Conservation (phyloP, 2,888 invertebrate genomes). For the Gymnosoma rotundatum region DNA sequence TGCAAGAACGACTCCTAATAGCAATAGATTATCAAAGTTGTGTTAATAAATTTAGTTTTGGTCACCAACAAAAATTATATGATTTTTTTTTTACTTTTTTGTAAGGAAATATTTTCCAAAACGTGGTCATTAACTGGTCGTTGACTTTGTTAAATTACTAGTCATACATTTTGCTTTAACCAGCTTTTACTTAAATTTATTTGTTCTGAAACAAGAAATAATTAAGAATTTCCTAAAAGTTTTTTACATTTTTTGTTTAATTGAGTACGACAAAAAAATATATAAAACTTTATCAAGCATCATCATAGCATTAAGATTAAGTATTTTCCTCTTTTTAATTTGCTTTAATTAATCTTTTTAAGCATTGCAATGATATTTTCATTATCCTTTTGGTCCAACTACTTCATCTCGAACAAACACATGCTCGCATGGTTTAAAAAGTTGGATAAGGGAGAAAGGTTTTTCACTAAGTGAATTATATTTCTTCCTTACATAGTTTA, state of each 20-base stretch:
- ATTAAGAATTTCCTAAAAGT: conserved; percentile 24
- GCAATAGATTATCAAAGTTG: conserved; percentile 31
- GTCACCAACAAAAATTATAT: conserved; percentile 9
- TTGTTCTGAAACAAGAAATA: background rate
- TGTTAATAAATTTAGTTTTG: conserved; percentile 36
- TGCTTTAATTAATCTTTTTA: conserved; percentile 58
- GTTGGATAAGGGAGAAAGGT: background rate
- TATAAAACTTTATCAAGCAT: conserved; percentile 33
- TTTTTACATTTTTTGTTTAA: background rate
- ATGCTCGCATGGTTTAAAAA: background rate
- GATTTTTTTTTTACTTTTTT: conserved; percentile 8
- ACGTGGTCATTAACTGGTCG: conserved; percentile 63
- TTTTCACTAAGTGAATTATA: conserved; percentile 3
- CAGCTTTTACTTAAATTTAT: background rate
- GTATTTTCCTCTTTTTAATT: conserved; percentile 18
- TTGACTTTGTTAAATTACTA: conserved; percentile 47
- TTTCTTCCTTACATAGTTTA: background rate
- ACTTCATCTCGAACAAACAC: conserved; percentile 15
- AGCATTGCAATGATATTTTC: conserved; percentile 49
- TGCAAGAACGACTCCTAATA: background rate
- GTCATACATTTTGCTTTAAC: conserved; percentile 20
- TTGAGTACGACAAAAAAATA: background rate
- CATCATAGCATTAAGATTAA: conserved; percentile 34
- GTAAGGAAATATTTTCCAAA: conserved; percentile 43
- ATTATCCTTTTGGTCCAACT: conserved; percentile 48